Base-by-base conservation (phyloP, 2,113 vertebrate genomes). In the Callipepla californica region DNA sequence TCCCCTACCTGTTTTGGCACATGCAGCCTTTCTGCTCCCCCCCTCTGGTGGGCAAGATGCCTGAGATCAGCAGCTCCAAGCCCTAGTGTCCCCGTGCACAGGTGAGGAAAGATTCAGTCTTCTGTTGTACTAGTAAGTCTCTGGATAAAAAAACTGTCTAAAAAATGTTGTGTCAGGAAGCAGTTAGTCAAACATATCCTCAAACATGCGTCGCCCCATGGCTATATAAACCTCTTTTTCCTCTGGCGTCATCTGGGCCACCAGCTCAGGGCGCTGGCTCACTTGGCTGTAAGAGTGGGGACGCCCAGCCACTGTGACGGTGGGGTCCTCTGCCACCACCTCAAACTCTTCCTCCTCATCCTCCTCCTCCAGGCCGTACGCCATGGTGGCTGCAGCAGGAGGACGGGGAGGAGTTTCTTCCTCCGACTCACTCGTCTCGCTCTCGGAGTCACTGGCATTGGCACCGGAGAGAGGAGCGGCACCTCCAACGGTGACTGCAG, bases 181-280 rank as follows among this genome's bases (percentile, higher is more conserved):
- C 73, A 75, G n/a, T 98, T 97, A 99, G 95, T 98, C 99, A 96
- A 98, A 99, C 98, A 99, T 99, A 94, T 99, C 99, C 94, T 99
- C 98, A 91, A 99, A 99, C 96, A 99, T 98, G 88, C 98, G 98
- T 3, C 98, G 98, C 32, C 99, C 99, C 99, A 99, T 99, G 93
- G 98, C 98, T 66, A 99, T 99, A 96, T 99, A 99, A 3, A 98
- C 98, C 88, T 99, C 99, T 82, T 99, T 99, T 92, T 99, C 99
- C 90, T 99, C 99, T 0, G 98, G 96, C 0, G 98, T 99, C 99
- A 99, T 99, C 94, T 99, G 98, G 44, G 98, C 98, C 95, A 99
- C 99, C 72, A 99, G 98, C 97, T 99, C 99, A 0, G 99, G 99
- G 57, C 98, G 97, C 95, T 99, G 99, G 97, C 98, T 99, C 92